Evolutionary conservation across 2,888 invertebrate species (phyloP), one percentile per base, ranked within the genome.

Genomic region (Drosophila macrothrix): DNA sequence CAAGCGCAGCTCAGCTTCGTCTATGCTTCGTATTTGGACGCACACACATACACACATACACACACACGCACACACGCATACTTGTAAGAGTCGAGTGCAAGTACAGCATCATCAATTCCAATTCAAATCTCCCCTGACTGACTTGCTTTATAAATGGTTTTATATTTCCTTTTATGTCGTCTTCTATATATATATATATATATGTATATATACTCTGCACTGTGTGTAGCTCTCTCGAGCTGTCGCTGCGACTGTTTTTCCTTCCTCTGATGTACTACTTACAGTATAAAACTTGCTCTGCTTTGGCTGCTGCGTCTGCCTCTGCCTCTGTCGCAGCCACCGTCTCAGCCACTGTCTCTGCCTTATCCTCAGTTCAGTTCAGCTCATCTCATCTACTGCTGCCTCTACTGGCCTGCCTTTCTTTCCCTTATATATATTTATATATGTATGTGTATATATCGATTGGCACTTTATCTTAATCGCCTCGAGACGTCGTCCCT

Each of bases 101-200:
- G 83, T 90, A 86, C 90, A 88, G 83, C 90, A 86, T 89, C 86
- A 86, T 89, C 86, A 86, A 86, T 86, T 88, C 86, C 90, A 88
- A 87, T 88, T 90, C 84, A 87, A 90, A 87, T 90, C 85, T 88
- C 88, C 87, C 87, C 87, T 86, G 88, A 85, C 85, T 87, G 87
- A 90, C 88, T 87, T 86, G 90, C 89, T 83, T 88, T 86, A 84
- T 88, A 90, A 88, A 88, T 88, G 90, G 87, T 88, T 88, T 90
- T 88, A 88, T 88, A 88, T 88, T 88, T 90, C 88, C 90, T 88
- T 88, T 88, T 88, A 87, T 88, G 87, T 90, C 83, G 77, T 73
- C 41, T 56, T n/a, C 28, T 56, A 14, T 19, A 39, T 37, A 28
- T 50, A 50, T 29, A 50, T 28, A 19, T 28, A 55, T 55, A 55